These are phyloP conservation scores for Kryptopterus vitreolus DNA, from an alignment of 2,797 vertebrate species.

Conservation along the genomic window DNA sequence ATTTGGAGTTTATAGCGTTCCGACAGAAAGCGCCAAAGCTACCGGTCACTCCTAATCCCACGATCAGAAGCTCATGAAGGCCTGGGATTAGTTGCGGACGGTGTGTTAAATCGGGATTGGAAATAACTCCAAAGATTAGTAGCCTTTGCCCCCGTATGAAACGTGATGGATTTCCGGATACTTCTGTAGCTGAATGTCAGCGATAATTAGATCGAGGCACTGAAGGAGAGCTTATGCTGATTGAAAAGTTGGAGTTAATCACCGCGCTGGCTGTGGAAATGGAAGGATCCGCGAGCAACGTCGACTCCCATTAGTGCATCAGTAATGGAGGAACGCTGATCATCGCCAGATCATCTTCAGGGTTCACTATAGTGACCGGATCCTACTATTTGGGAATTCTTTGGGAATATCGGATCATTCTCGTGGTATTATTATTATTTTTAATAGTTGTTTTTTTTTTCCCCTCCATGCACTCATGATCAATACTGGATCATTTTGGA, in stretches of 20 bases:
- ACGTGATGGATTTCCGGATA: conserved; percentile 37
- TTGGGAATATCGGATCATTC: conserved; percentile 13
- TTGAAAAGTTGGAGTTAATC: conserved; percentile 46
- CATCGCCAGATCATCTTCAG: conserved; percentile 47
- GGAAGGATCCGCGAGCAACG: conserved; percentile 33
- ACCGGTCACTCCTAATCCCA: conserved; percentile 8
- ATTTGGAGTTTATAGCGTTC: conserved; percentile 18
- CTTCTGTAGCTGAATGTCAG: conserved; percentile 33
- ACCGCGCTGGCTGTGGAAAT: conserved; percentile 30
- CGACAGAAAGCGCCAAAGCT: conserved; percentile 9
- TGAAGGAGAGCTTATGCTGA: conserved; percentile 37
- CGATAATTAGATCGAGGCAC: conserved; percentile 47
- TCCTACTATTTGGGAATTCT: not conserved
- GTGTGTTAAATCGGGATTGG: conserved; percentile 33
- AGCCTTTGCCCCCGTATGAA: conserved; percentile 31
- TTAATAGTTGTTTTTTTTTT: not conserved
- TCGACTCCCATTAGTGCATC: conserved; percentile 19
- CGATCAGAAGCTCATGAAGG: conserved; percentile 15
- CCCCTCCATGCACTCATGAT: not conserved
- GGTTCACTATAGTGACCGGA: too few species aligned
- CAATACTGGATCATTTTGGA: not conserved
- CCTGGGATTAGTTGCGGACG: conserved; percentile 28
- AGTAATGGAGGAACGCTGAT: conserved; percentile 26
- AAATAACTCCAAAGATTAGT: conserved; percentile 36
- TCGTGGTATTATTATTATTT: conserved; percentile 28